Evolutionary conservation across 2,797 vertebrate species (phyloP).

Genomic region (Macroramphosus scolopax): DNA sequence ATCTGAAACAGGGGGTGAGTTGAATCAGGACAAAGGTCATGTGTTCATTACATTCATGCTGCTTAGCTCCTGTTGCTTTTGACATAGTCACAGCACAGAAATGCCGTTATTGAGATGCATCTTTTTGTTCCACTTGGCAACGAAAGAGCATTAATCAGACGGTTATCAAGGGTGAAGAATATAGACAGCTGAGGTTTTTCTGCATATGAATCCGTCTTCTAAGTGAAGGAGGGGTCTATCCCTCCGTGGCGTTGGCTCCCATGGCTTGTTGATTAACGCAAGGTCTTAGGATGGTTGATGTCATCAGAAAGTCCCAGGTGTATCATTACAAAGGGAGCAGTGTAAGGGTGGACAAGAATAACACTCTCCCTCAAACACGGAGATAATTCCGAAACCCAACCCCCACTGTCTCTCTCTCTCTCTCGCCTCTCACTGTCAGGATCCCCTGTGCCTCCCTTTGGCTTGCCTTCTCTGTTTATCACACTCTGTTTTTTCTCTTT

Average conservation of each 20-base stretch:
- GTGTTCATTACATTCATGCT: constrained; percentile 21
- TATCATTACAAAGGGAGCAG: constrained; percentile 69
- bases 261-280: constrained; percentile 41
- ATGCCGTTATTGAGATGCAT: constrained; percentile 9
- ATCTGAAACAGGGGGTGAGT: constrained; percentile 94
- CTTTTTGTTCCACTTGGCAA: constrained; percentile 32
- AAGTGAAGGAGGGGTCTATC: constrained; percentile 41
- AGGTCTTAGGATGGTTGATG: constrained; percentile 50
- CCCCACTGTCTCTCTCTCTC: constrained; percentile 13
- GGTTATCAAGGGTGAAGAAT: constrained; percentile 32
- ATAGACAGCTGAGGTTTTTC: constrained; percentile 28
- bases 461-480: constrained; percentile 42
- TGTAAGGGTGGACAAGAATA: constrained; percentile 53
- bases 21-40: constrained; percentile 16
- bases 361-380: constrained; percentile 30
- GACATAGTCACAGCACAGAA: constrained; percentile 21
- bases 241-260: constrained; percentile 22
- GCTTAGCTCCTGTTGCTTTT: constrained; percentile 25
- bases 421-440: constrained; percentile 23
- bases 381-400: constrained; percentile 46
- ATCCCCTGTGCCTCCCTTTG: constrained; percentile 36
- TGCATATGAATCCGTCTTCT: constrained; percentile 26
- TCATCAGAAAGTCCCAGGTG: constrained; percentile 73
- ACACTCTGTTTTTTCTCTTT: constrained; percentile 21
- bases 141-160: constrained; percentile 44